These are phyloP conservation scores for Bombus vancouverensis DNA, from an alignment of 1,140 invertebrate genomes.

Conservation along the genomic window DNA sequence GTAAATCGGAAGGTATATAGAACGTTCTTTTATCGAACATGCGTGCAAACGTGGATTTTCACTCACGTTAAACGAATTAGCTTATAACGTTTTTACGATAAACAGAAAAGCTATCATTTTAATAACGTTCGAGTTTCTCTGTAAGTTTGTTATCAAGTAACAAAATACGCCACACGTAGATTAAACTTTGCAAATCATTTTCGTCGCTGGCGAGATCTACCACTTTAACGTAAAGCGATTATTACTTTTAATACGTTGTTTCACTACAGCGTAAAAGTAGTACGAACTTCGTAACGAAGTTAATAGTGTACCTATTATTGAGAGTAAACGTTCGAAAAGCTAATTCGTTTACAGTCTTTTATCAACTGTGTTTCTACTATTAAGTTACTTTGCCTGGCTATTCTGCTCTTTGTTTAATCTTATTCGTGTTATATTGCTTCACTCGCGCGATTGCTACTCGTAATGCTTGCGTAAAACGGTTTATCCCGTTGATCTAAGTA, in stretches of 20 bases:
- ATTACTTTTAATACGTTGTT: neutral
- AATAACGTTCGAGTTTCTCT: no score
- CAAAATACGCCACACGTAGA: neutral
- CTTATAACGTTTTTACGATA: neutral
- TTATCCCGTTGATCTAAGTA: no score
- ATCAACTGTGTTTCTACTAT: no score
- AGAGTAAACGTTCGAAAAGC: neutral
- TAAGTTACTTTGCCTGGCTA: neutral
- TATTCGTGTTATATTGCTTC: no score
- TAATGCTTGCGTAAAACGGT: no score
- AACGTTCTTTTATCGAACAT: neutral
- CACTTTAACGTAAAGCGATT: neutral
- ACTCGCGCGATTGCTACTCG: no score
- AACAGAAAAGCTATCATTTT: neutral
- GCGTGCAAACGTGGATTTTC: no score
- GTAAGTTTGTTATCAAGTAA: neutral
- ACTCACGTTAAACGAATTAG: neutral
- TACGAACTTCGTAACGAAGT: neutral
- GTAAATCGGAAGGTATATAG: neutral
- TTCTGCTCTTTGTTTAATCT: no score
- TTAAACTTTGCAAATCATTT: neutral
- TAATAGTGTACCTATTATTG: no score
- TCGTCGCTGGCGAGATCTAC: neutral
- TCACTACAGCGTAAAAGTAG: neutral
- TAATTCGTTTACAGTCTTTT: neutral